phyloP scores from a whole-genome alignment of 1,140 invertebrate genomes.

The Pararge aegeria region DNA sequence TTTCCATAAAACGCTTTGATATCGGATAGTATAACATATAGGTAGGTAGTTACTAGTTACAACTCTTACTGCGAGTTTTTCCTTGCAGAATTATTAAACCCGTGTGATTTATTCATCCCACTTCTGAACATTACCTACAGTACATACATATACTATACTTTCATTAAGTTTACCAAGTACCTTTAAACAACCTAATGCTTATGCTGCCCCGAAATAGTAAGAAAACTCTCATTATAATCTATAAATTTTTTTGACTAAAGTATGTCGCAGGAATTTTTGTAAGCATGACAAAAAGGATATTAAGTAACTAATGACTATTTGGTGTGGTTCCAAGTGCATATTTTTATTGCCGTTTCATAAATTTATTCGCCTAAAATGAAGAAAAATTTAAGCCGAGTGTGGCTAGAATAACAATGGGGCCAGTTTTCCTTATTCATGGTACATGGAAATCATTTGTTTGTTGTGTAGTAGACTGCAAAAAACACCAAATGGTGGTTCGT shows the following conservation, averaged over 20 bases:
- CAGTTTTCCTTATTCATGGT: constrained; percentile 9
- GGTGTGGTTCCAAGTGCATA: constrained; percentile 28
- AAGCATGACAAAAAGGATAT: constrained; percentile 19
- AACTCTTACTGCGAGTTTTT: too few species aligned
- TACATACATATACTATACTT: too few species aligned
- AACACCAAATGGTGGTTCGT: background rate
- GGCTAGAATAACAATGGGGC: constrained; percentile 9
- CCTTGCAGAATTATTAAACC: too few species aligned
- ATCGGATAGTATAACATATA: background rate
- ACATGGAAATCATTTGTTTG: constrained; percentile 6
- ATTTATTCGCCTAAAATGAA: constrained; percentile 27
- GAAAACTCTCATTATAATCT: too few species aligned
- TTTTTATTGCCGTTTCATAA: constrained; percentile 29
- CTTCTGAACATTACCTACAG: too few species aligned
- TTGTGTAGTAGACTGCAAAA: background rate
- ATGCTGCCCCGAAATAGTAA: too few species aligned
- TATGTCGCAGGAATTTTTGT: constrained; percentile 5
- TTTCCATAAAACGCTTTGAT: constrained; percentile 14
- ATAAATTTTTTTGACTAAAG: constrained; percentile 2
- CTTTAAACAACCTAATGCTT: too few species aligned
- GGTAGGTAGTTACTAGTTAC: background rate
- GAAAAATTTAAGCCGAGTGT: constrained; percentile 14
- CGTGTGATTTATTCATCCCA: too few species aligned
- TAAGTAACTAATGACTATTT: constrained; percentile 22
- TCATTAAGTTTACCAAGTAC: too few species aligned